Evolutionary conservation across 2,797 vertebrate species (phyloP).

Genomic region (Fundulus diaphanus): DNA sequence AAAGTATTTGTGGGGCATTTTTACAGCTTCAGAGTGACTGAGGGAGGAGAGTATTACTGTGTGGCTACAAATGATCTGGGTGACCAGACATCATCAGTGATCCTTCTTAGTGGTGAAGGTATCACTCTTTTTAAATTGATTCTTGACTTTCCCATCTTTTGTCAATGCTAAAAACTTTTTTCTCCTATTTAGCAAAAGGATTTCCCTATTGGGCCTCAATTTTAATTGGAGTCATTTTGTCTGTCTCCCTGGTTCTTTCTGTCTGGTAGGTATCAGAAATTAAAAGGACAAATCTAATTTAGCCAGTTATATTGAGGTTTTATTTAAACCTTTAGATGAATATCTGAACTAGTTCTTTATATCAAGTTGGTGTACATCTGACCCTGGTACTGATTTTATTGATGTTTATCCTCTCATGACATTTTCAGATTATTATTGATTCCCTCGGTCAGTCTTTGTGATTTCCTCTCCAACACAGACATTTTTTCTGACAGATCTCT

Average conservation of each 20-base stretch:
- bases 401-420: neutral
- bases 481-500: neutral
- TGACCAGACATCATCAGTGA: accelerated
- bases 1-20: neutral
- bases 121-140: no score
- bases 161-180: neutral
- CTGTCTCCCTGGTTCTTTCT: neutral
- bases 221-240: neutral
- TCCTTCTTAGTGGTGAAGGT: neutral
- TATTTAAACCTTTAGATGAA: neutral
- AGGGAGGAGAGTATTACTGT: neutral
- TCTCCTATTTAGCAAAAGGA: neutral
- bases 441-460: neutral
- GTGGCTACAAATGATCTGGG: neutral
- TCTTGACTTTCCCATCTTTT: neutral
- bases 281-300: neutral
- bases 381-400: neutral
- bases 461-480: neutral
- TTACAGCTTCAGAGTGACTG: neutral
- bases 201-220: neutral
- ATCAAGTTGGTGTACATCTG: neutral
- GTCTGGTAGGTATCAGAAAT: neutral
- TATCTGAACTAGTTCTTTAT: neutral
- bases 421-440: neutral
- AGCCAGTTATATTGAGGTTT: neutral